Evolutionary conservation across 2,113 vertebrate species (phyloP).

Genomic region (Pungitius pungitius): DNA sequence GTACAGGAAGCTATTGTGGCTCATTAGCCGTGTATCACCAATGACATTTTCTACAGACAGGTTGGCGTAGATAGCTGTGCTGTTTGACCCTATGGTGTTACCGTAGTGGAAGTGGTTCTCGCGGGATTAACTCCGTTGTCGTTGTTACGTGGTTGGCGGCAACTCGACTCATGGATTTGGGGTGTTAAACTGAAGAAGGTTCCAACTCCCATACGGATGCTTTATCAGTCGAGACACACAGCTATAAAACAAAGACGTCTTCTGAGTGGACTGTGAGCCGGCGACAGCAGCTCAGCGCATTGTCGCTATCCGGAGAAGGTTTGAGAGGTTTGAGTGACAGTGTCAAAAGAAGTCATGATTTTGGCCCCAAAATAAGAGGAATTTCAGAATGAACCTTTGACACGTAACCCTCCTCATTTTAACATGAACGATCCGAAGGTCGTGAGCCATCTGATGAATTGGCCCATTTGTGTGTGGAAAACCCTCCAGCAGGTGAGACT

Average conservation of each 20-base stretch:
- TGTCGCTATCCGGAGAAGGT: background rate
- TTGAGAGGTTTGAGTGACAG: background rate
- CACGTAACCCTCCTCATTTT: background rate
- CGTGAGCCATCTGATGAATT: conserved; percentile 16
- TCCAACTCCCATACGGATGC: no score
- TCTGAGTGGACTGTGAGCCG: background rate
- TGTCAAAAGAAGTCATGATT: conserved; percentile 10
- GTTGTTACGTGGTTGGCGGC: no score
- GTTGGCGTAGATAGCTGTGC: no score
- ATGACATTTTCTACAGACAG: background rate
- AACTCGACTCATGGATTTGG: no score
- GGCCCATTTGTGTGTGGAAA: conserved; percentile 22
- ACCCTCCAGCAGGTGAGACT: conserved; percentile 23
- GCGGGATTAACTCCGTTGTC: no score
- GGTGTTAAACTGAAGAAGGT: no score
- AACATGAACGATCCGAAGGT: conserved; percentile 13
- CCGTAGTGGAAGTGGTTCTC: no score
- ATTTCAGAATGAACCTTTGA: conserved; percentile 13
- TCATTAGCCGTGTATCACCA: background rate
- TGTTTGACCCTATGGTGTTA: no score
- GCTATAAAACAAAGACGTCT: no score
- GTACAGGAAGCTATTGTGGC: background rate
- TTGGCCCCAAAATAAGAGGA: background rate
- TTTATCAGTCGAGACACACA: no score
- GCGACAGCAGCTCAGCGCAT: no score